Conservation (phyloP, 1,140 invertebrate genomes). For the Polypedilum vanderplanki region DNA sequence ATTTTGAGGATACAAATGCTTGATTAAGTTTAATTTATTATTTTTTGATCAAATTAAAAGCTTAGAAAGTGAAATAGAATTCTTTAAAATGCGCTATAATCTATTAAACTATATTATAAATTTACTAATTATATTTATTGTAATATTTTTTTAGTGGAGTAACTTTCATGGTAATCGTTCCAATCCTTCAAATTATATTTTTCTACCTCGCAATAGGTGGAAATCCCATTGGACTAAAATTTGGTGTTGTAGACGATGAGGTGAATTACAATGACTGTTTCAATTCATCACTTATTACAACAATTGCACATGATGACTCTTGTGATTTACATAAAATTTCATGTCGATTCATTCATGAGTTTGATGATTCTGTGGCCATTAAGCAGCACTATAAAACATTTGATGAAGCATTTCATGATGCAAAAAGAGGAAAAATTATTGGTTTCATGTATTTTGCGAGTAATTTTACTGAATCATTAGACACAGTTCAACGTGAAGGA, state of each 20-base stretch:
- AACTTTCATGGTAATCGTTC: conserved; percentile 73
- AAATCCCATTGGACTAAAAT: conserved; percentile 60
- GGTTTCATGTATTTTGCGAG: conserved; percentile 63
- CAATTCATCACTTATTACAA: conserved; percentile 36
- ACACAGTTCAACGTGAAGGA: conserved; percentile 51
- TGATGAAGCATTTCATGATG: conserved; percentile 52
- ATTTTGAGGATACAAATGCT: not conserved
- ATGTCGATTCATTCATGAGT: conserved; percentile 49
- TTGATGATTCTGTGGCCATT: conserved; percentile 34
- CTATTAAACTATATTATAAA: no score
- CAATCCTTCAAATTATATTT: conserved; percentile 66
- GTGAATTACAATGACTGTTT: conserved; percentile 42
- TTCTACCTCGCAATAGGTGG: conserved; percentile 76
- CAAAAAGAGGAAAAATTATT: conserved; percentile 55
- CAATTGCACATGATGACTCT: conserved; percentile 36
- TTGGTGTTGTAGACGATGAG: conserved; percentile 74
- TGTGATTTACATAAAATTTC: conserved; percentile 52
- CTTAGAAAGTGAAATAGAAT: no score
- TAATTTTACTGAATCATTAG: conserved; percentile 67
- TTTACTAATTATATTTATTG: conserved; percentile 28
- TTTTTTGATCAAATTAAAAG: no score
- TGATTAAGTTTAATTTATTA: no score
- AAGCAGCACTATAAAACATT: conserved; percentile 46
- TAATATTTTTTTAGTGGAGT: conserved; percentile 59
- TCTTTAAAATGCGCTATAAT: no score